phyloP scores from a whole-genome alignment of 2,113 vertebrate genomes.

The Upupa epops region DNA sequence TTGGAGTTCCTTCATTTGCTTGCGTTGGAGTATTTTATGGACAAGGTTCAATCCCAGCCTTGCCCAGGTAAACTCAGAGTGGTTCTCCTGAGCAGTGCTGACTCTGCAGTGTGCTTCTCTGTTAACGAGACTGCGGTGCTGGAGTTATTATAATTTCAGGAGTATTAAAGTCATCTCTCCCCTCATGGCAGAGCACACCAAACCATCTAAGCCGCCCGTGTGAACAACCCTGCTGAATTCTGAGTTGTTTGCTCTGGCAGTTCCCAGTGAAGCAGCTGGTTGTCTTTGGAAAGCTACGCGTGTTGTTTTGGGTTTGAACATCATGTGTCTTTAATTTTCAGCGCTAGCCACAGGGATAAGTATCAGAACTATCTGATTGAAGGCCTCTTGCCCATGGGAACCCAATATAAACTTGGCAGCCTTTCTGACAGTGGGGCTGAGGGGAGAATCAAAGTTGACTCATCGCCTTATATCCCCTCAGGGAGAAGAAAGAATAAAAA shows the following conservation, averaged over 20 bases:
- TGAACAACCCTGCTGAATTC: conserved; percentile 22
- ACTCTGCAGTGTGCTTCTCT: not conserved
- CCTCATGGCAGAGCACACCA: not conserved
- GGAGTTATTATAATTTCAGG: not conserved
- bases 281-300: conserved; percentile 48
- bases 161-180: not conserved
- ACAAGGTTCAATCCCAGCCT: not conserved
- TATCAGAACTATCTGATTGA: conserved; percentile 52
- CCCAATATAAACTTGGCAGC: conserved; percentile 42
- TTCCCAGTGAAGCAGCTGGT: conserved; percentile 27
- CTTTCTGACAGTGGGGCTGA: conserved; percentile 1
- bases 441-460: conserved; percentile 33
- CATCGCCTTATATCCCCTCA: not conserved
- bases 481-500: conserved; percentile 28
- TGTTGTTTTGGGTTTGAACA: conserved; percentile 49
- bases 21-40: not conserved
- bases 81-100: not conserved
- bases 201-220: not conserved
- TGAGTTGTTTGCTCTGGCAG: conserved; percentile 50
- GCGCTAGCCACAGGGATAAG: conserved; percentile 38
- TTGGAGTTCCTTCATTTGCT: not conserved
- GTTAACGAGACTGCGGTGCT: not conserved
- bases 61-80: not conserved
- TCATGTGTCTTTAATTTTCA: conserved; percentile 62
- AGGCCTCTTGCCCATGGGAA: conserved; percentile 53